These are phyloP conservation scores for Leptoclinus maculatus DNA, from an alignment of 2,797 vertebrate genomes.

Conservation along the genomic window DNA sequence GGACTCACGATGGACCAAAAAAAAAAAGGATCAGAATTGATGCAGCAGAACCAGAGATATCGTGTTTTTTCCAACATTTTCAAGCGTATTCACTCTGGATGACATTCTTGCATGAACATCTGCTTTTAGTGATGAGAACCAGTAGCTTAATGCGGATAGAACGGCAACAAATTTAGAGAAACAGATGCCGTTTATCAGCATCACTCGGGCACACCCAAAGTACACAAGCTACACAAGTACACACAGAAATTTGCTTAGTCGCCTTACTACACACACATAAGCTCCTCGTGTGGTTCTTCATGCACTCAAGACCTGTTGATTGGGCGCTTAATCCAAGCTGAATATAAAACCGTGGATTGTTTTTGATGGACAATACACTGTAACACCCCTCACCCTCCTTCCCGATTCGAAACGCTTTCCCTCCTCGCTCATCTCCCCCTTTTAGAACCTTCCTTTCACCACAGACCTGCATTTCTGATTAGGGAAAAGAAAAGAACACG, in stretches of 20 bases:
- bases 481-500: constrained; percentile 53
- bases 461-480: constrained; percentile 60
- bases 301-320: constrained; percentile 51
- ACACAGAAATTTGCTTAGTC: constrained; percentile 22
- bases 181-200: constrained; percentile 28
- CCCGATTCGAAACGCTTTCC: constrained; percentile 34
- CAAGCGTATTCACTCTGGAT: not conserved
- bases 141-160: constrained; percentile 7
- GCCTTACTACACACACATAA: constrained; percentile 28
- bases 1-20: not conserved
- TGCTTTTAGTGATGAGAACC: constrained; percentile 24
- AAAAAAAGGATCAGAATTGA: not conserved
- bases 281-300: constrained; percentile 50
- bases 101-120: not conserved
- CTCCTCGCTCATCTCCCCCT: constrained; percentile 43
- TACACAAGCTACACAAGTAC: constrained; percentile 22
- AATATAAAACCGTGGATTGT: constrained; percentile 58
- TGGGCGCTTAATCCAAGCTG: constrained; percentile 48
- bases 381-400: constrained; percentile 43
- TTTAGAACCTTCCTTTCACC: constrained; percentile 45
- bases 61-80: not conserved
- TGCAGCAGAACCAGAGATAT: not conserved
- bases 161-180: not conserved
- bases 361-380: constrained; percentile 61
- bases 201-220: constrained; percentile 14